Conservation (phyloP, 2,113 vertebrate genomes). For the Nipponia nippon region DNA sequence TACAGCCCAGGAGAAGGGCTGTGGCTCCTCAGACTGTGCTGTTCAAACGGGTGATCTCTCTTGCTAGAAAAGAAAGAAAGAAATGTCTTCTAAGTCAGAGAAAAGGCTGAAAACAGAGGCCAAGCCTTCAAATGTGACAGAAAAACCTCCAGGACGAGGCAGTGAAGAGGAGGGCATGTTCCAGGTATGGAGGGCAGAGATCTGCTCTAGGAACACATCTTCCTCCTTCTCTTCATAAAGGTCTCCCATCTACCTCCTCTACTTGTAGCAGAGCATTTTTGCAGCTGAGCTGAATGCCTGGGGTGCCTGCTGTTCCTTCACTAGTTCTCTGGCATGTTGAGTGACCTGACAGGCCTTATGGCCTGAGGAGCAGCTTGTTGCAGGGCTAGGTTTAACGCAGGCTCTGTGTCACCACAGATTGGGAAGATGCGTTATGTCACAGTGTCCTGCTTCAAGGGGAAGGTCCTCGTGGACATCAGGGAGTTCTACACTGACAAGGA, state of each 20-base stretch:
- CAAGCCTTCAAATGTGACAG: neutral
- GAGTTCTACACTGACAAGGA: neutral
- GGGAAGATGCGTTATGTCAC: neutral
- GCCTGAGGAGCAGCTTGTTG: neutral
- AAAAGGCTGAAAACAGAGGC: neutral
- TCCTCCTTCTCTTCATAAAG: no score
- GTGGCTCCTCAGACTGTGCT: rapidly evolving
- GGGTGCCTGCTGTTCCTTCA: no score
- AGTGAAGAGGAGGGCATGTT: neutral
- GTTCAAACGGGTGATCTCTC: neutral
- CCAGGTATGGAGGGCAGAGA: neutral
- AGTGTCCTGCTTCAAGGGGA: constrained; percentile 21
- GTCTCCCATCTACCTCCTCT: neutral
- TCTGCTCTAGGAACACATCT: neutral
- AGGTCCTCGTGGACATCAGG: neutral
- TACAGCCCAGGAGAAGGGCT: rapidly evolving
- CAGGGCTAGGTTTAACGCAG: neutral
- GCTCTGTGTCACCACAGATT: neutral
- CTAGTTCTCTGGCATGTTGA: rapidly evolving
- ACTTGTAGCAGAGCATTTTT: rapidly evolving
- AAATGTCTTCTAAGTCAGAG: neutral
- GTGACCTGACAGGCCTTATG: rapidly evolving
- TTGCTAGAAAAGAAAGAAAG: neutral
- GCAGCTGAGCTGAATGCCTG: neutral
- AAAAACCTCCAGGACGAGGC: neutral